These are phyloP conservation scores for Agrochola lota DNA, from an alignment of 2,888 invertebrate genomes.

Conservation along the genomic window DNA sequence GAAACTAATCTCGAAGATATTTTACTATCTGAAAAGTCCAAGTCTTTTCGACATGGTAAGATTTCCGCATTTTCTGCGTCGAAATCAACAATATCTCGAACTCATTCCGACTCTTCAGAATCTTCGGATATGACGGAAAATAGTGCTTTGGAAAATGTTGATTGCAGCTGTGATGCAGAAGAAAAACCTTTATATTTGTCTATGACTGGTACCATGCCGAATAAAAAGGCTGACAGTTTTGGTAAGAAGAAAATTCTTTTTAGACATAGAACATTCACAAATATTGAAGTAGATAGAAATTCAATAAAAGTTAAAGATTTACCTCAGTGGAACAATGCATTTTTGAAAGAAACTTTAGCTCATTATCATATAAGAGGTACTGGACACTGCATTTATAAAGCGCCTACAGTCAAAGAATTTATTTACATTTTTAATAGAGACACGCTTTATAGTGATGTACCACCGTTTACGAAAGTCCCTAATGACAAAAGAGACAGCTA, in stretches of 20 bases:
- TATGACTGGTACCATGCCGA: conserved; percentile 86
- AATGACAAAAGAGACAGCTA: conserved; percentile 83
- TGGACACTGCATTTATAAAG: conserved; percentile 87
- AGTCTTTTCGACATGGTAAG: conserved; percentile 84
- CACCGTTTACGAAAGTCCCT: conserved; percentile 80
- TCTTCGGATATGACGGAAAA: conserved; percentile 82
- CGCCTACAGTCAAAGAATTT: conserved; percentile 85
- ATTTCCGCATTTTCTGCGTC: conserved; percentile 69
- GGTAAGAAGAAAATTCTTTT: conserved; percentile 85
- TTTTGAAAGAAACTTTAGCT: conserved; percentile 84
- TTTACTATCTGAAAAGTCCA: conserved; percentile 85
- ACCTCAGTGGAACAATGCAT: conserved; percentile 80
- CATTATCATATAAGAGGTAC: conserved; percentile 88
- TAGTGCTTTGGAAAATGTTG: conserved; percentile 88
- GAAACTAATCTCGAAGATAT: conserved; percentile 88
- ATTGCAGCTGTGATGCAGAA: conserved; percentile 81
- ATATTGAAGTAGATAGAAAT: conserved; percentile 85
- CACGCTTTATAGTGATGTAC: conserved; percentile 80
- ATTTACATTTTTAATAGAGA: conserved; percentile 88
- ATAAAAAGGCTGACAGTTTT: conserved; percentile 76
- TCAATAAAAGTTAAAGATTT: conserved; percentile 79
- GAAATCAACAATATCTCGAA: conserved; percentile 76
- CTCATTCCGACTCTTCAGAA: conserved; percentile 82
- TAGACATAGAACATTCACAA: conserved; percentile 88
- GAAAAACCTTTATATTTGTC: conserved; percentile 81